Evolutionary conservation across 1,140 invertebrate genomes (phyloP), one percentile per base, ranked within the genome.

Genomic region (Leptoteleia sp.): DNA sequence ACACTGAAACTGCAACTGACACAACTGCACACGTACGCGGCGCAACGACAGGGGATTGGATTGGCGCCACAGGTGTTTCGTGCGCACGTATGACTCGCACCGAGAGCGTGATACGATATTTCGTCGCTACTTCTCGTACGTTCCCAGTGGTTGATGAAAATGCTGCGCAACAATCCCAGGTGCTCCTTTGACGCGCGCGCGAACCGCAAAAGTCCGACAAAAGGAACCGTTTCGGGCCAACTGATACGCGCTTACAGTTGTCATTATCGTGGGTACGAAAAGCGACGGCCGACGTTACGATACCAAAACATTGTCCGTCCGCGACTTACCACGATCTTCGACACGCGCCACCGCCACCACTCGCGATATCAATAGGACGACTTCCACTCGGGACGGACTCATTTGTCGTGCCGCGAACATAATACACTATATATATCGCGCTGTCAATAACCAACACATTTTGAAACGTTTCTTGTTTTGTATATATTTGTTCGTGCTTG

Each of bases 31-130:
- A 54, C 29, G 17, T 33, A 42, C 48, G n/a, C 25, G 6, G 59
- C 31, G 27, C 47, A 61, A 12, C 13, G 11, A 59, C 12, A 25
- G 16, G 45, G 13, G 31, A 59, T 75, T 37, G 17, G 38, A 45
- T 67, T 67, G 71, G 61, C 62, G 71, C 71, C 62, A 75, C 71
- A 75, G 71, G 61, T 75, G 71, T 75, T 67, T 61, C n/a, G 71
- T 47, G 61, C 48, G 68, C 38, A 54, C 48, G 47, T 31, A 71
- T 17, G 45, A 71, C 62, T 37, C 19, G 7, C 13, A 43, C 38
- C 47, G 47, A 12, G 7, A 19, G 31, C 38, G 22, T 38, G 22
- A 5, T 6, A 8, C 16, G 12, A 54, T 54, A 25, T 54, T 45
- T 47, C 17, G 45, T 38, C 50, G 5, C n/a, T n/a, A n/a, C 31